Percentiles rank a stretch among this genome's conserved stretches.
Evolutionary conservation across 2,888 invertebrate genomes (phyloP).

Genomic region (Xylocampa areola): DNA sequence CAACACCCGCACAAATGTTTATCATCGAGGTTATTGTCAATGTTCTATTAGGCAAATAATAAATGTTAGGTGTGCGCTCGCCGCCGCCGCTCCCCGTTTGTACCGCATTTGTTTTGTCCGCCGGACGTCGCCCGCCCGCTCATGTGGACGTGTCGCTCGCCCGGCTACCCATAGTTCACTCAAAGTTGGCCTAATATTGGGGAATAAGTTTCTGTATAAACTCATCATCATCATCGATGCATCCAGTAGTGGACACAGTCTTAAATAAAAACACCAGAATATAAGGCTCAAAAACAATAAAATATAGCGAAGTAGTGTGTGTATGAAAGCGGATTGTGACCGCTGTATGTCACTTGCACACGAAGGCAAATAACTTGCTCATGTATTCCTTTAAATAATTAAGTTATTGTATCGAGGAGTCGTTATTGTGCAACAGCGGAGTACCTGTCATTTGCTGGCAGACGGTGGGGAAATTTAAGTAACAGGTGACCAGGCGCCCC

Average conservation of each 20-base stretch:
- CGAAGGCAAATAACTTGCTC: conserved; percentile 54
- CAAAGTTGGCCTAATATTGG: conserved; percentile 75
- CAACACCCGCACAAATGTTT: conserved; percentile 71
- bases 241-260: conserved; percentile 57
- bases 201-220: conserved; percentile 63
- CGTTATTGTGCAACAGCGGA: conserved; percentile 12
- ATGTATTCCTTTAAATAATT: conserved; percentile 46
- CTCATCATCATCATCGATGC: conserved; percentile 58
- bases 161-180: conserved; percentile 58
- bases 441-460: conserved; percentile 25
- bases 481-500: conserved; percentile 5
- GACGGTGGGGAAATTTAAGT: conserved; percentile 3
- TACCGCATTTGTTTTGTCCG: conserved; percentile 35
- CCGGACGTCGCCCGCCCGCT: conserved; percentile 22
- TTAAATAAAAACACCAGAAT: conserved; percentile 61
- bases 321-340: conserved; percentile 26
- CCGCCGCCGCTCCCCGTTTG: conserved; percentile 46
- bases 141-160: conserved; percentile 24
- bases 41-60: conserved; percentile 82
- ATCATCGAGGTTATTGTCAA: conserved; percentile 80
- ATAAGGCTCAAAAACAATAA: conserved; percentile 72
- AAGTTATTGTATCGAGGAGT: conserved; percentile 44
- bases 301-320: conserved; percentile 58
- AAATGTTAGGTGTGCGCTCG: conserved; percentile 72
- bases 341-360: conserved; percentile 25